These are phyloP conservation scores for Amiota communis DNA, from an alignment of 2,888 invertebrate genomes.

Conservation along the genomic window DNA sequence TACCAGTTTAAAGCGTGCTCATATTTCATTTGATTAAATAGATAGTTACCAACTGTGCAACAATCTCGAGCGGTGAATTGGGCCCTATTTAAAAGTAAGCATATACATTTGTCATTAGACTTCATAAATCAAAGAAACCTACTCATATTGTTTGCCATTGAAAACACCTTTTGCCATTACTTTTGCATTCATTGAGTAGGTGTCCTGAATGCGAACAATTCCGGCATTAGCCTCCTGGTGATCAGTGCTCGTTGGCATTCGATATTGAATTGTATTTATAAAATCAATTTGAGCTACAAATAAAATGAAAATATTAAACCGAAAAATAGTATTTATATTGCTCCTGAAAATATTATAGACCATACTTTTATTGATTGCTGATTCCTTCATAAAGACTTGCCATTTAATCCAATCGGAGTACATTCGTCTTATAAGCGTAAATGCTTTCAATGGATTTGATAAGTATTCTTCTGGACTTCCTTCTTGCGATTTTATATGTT, in stretches of 20 bases:
- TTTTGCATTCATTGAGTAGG: conserved; percentile 86
- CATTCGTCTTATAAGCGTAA: conserved; percentile 59
- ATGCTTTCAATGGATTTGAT: conserved; percentile 58
- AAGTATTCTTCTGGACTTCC: conserved; percentile 49
- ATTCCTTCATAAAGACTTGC: conserved; percentile 41
- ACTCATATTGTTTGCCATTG: conserved; percentile 84
- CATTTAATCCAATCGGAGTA: conserved; percentile 56
- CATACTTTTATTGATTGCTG: conserved; percentile 43
- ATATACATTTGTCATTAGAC: background rate
- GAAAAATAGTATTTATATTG: too few species aligned
- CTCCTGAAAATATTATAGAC: too few species aligned
- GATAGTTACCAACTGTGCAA: conserved; percentile 49
- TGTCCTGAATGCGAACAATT: conserved; percentile 89
- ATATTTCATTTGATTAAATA: conserved; percentile 35
- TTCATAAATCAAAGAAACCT: conserved; percentile 32
- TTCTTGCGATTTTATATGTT: background rate
- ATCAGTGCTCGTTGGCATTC: conserved; percentile 85
- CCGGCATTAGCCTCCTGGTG: conserved; percentile 92
- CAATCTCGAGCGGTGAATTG: conserved; percentile 48
- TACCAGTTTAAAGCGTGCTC: conserved; percentile 49
- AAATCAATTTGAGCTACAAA: conserved; percentile 37
- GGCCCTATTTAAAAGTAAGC: conserved; percentile 14
- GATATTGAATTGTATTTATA: conserved; percentile 40
- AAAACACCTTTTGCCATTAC: conserved; percentile 87
- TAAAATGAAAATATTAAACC: background rate